Conservation (phyloP, 2,113 vertebrate genomes). For the Steatornis caripensis region DNA sequence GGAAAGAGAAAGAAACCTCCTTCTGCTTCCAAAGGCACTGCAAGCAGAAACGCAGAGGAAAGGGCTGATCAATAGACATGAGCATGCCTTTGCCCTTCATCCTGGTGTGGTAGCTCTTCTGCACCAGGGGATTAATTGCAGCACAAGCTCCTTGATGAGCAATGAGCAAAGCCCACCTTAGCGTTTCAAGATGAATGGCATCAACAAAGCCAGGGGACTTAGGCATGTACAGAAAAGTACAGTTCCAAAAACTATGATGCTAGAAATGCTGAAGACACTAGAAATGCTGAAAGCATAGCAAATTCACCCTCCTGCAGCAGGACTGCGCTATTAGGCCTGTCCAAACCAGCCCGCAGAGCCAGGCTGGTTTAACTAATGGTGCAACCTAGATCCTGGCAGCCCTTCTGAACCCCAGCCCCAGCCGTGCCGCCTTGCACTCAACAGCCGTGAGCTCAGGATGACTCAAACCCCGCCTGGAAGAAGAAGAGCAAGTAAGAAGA, state of each 20-base stretch:
- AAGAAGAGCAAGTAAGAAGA: neutral
- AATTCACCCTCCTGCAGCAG: neutral
- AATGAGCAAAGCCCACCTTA: neutral
- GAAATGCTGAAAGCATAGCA: rapidly evolving
- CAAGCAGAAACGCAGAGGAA: neutral
- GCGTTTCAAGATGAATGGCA: neutral
- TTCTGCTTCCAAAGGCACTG: neutral
- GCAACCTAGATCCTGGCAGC: neutral
- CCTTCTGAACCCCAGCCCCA: neutral
- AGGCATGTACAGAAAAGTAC: neutral
- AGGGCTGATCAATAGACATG: neutral
- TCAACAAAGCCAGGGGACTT: rapidly evolving
- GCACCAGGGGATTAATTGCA: neutral
- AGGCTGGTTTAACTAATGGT: neutral
- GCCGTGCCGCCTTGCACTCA: rapidly evolving
- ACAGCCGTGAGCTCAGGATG: neutral
- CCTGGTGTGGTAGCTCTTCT: neutral
- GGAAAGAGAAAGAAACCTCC: neutral
- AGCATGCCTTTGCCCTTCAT: neutral
- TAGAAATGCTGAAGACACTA: neutral
- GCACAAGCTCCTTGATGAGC: neutral
- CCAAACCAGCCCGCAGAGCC: neutral
- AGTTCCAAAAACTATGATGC: neutral
- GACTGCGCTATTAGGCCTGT: neutral
- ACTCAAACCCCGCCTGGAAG: neutral